These are phyloP conservation scores for Pogona vitticeps DNA, from an alignment of 2,113 vertebrate species.

Conservation along the genomic window DNA sequence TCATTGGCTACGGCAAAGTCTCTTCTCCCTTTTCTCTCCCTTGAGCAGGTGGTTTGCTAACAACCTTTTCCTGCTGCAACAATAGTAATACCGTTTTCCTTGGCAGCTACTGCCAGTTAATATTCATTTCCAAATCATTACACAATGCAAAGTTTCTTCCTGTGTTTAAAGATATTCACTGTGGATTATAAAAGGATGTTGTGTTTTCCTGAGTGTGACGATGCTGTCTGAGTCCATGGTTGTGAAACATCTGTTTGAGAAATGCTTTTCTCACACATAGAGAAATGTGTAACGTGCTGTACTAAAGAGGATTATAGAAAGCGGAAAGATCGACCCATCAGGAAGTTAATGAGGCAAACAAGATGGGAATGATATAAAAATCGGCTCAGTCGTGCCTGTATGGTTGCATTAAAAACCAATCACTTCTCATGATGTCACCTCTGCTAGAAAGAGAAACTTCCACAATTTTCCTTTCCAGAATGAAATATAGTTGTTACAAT, in stretches of 20 bases:
- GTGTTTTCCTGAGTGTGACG: constrained; percentile 34
- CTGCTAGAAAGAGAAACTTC: constrained; percentile 29
- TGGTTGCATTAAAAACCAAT: background rate
- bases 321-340: background rate
- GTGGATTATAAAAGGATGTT: background rate
- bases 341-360: constrained; percentile 11
- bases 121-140: constrained; percentile 37
- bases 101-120: constrained; percentile 51
- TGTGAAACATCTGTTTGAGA: constrained; percentile 27
- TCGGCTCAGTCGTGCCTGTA: background rate
- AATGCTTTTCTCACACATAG: fast-evolving
- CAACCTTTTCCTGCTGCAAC: constrained; percentile 41
- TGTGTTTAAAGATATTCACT: constrained; percentile 40
- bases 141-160: constrained; percentile 39
- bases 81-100: constrained; percentile 46
- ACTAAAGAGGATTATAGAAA: constrained; percentile 16
- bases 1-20: constrained; percentile 28
- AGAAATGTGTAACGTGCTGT: background rate
- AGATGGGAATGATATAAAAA: constrained; percentile 1
- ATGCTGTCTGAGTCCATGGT: background rate
- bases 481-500: constrained; percentile 10
- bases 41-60: constrained; percentile 41
- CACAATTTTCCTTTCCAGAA: background rate
- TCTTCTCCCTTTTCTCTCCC: constrained; percentile 19
- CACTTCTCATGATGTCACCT: fast-evolving